Evolutionary conservation across 2,888 invertebrate genomes (phyloP).

Genomic region (Drosophila aldrichi): DNA sequence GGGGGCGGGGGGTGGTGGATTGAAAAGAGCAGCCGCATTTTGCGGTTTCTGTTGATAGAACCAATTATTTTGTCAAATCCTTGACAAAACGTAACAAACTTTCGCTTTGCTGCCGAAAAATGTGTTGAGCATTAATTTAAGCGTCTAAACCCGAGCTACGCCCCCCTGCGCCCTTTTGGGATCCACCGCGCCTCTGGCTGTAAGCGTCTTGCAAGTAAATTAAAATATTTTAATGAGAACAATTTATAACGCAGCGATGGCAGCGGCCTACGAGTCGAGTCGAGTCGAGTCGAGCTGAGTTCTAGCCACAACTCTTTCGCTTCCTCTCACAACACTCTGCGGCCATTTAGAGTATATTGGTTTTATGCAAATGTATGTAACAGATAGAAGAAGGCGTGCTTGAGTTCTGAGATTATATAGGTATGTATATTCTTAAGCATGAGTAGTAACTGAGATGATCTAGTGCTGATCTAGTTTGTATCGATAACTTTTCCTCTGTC

Average conservation of each 20-base stretch:
- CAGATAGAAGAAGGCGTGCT: too few species aligned
- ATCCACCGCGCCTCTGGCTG: neutral
- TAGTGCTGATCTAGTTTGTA: neutral
- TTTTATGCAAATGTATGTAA: neutral
- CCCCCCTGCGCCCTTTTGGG: neutral
- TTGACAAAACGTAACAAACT: constrained; percentile 31
- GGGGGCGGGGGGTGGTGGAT: too few species aligned
- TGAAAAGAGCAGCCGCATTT: neutral
- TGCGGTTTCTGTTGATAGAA: constrained; percentile 58
- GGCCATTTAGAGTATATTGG: neutral
- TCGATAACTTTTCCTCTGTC: too few species aligned
- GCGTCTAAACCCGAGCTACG: constrained; percentile 3
- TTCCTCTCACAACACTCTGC: neutral
- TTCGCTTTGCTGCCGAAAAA: constrained; percentile 49
- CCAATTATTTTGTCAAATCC: constrained; percentile 65
- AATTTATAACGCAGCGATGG: constrained; percentile 75
- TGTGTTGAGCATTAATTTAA: constrained; percentile 69
- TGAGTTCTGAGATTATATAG: neutral
- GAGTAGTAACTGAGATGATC: neutral
- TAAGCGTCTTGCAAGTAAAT: constrained; percentile 71
- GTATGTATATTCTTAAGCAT: neutral
- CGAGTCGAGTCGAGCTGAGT: neutral
- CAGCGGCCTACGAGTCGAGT: constrained; percentile 32
- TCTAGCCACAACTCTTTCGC: constrained; percentile 7
- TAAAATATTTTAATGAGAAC: constrained; percentile 81